Percentiles rank a stretch among this genome's conserved stretches.
Evolutionary conservation across 2,797 vertebrate species (phyloP).

Genomic region (Mus minutoides): DNA sequence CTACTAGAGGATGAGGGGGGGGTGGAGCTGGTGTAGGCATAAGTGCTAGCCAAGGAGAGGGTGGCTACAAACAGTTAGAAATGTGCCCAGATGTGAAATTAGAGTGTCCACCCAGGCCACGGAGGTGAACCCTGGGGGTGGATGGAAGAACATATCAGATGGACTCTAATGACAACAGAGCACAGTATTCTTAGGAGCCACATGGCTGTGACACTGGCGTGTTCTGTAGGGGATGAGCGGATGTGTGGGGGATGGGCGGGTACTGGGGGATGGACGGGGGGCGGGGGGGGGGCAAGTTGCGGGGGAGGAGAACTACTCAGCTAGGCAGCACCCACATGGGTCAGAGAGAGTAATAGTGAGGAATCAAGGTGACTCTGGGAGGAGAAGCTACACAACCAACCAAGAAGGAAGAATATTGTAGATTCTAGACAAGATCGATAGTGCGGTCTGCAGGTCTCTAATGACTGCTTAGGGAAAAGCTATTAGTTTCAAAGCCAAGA

Average conservation of each 20-base stretch:
- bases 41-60: background rate
- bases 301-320: background rate
- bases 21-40: background rate
- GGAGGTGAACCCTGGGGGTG: background rate
- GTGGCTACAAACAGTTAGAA: background rate
- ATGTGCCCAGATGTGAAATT: background rate
- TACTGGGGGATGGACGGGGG: too few relatives aligned
- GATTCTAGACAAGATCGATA: background rate
- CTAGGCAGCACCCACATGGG: background rate
- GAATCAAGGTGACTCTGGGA: background rate
- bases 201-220: background rate
- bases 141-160: background rate
- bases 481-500: background rate
- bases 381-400: background rate
- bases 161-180: background rate
- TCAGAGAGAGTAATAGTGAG: background rate
- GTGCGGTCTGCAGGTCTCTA: background rate
- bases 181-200: background rate
- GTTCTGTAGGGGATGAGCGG: background rate
- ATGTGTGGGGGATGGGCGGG: background rate
- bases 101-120: background rate
- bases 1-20: background rate
- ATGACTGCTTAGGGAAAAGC: background rate
- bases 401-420: background rate
- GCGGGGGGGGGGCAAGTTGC: too few relatives aligned